Evolutionary conservation across 2,888 invertebrate genomes (phyloP), one percentile per base, ranked within the genome.

Genomic region (Falcaria lacertinaria): DNA sequence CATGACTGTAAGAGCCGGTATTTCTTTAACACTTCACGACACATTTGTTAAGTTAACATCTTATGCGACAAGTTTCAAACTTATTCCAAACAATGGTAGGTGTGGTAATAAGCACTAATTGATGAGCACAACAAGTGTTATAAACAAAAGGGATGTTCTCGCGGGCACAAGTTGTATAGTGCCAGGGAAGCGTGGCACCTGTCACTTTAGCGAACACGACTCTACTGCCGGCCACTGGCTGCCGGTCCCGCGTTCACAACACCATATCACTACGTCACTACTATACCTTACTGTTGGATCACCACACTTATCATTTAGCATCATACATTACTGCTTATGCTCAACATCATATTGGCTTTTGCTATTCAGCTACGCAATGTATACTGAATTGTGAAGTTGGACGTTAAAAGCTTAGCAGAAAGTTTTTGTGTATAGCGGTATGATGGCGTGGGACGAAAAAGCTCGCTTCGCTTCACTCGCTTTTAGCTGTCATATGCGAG

Each of bases 1-100:
- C 80, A 82, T 78, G 66, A 76, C 69, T 74, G 69, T 64, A 60
- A 49, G 58, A 71, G 73, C 76, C 75, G 75, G 79, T 83, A 80
- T 77, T 76, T 70, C 69, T 70, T 61, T 46, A 69, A 69, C 86
- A 88, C 88, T 83, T 77, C 86, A 86, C 85, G 67, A 71, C 83
- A 87, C 86, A 78, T 64, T 53, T 41, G 33, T 45, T 52, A 60
- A 71, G 73, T 80, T 74, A 72, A 80, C 81, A 80, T 80, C 65
- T 66, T 65, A 54, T 42, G 52, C 43, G 50, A 57, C 64, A 61
- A 11, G 11, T 57, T 55, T 64, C 43, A 60, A 61, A 67, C 53
- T 64, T 57, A 42, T 48, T 42, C 49, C 38, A 52, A 62, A 67
- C 52, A 63, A 46, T 51, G 47, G n/a, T 50, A 56, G 48, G 59